Conservation (phyloP, 1,140 invertebrate genomes). For the Drosophila elegans region DNA sequence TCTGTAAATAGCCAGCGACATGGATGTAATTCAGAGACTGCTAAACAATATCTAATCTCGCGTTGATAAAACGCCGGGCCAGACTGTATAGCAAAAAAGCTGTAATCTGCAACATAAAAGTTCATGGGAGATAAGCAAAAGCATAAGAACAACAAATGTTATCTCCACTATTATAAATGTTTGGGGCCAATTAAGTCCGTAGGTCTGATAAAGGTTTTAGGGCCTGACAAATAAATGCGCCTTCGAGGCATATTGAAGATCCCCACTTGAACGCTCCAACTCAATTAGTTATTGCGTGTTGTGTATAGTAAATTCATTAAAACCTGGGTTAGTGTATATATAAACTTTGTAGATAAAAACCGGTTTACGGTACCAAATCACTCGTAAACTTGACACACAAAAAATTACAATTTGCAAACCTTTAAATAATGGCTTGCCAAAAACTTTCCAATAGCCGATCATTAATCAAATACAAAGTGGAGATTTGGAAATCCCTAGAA, state of each 20-base stretch:
- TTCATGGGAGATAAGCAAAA: constrained; percentile 16
- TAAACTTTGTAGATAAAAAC: constrained; percentile 15
- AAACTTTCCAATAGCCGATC: constrained; percentile 24
- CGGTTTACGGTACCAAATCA: constrained; percentile 12
- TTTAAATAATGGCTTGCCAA: constrained; percentile 16
- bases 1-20: constrained; percentile 39
- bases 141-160: constrained; percentile 20
- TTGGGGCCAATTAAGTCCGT: constrained; percentile 1
- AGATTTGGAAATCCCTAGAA: constrained; percentile 8
- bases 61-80: constrained; percentile 21
- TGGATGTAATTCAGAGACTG: constrained; percentile 32
- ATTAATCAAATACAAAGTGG: constrained; percentile 26
- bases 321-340: constrained; percentile 24
- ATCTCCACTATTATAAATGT: constrained; percentile 19
- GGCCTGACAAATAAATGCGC: constrained; percentile 36
- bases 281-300: constrained; percentile 29
- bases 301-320: constrained; percentile 43
- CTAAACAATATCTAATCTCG: constrained; percentile 46
- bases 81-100: constrained; percentile 12
- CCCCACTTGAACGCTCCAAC: neutral
- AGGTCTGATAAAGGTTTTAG: constrained; percentile 35
- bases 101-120: constrained; percentile 47
- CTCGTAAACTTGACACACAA: constrained; percentile 60
- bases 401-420: constrained; percentile 26
- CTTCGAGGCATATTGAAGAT: constrained; percentile 25